These are phyloP conservation scores for Ceratina australensis DNA, from an alignment of 1,140 invertebrate genomes.

Conservation along the genomic window DNA sequence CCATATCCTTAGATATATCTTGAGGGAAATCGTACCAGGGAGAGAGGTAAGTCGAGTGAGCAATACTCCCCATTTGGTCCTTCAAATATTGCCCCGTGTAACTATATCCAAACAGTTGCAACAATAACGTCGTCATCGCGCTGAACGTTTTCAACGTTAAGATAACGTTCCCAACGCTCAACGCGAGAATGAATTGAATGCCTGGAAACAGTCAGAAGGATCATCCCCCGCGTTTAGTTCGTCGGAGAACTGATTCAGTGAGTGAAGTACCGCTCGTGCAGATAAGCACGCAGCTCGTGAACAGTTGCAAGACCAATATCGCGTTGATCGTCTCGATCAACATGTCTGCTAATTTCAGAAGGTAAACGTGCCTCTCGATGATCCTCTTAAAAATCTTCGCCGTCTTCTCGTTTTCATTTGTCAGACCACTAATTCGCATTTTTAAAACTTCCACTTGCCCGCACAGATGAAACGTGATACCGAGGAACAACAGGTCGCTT, in stretches of 20 bases:
- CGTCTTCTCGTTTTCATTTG: background rate
- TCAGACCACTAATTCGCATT: background rate
- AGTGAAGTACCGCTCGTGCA: conserved; percentile 20
- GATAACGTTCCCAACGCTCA: conserved; percentile 2
- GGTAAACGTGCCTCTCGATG: conserved; percentile 24
- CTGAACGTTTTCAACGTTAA: conserved; percentile 24
- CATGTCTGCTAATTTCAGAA: conserved; percentile 20
- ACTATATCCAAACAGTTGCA: conserved; percentile 42
- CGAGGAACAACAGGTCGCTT: conserved; percentile 46
- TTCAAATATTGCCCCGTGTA: conserved; percentile 49
- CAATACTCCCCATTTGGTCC: conserved; percentile 44
- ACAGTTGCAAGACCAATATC: conserved; percentile 35
- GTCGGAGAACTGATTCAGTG: background rate
- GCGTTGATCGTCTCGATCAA: conserved; percentile 22
- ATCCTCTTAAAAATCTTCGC: background rate
- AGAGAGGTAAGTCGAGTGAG: conserved; percentile 17
- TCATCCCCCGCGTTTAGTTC: background rate
- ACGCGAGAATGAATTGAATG: conserved; percentile 49
- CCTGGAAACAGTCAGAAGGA: conserved; percentile 31
- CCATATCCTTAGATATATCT: conserved; percentile 15
- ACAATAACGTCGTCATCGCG: background rate
- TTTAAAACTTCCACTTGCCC: conserved; percentile 48
- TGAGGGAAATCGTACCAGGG: conserved; percentile 40
- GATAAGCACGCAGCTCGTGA: conserved; percentile 42
- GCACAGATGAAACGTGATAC: conserved; percentile 46